phyloP scores from a whole-genome alignment of 1,140 invertebrate genomes.

The Portunus trituberculatus region DNA sequence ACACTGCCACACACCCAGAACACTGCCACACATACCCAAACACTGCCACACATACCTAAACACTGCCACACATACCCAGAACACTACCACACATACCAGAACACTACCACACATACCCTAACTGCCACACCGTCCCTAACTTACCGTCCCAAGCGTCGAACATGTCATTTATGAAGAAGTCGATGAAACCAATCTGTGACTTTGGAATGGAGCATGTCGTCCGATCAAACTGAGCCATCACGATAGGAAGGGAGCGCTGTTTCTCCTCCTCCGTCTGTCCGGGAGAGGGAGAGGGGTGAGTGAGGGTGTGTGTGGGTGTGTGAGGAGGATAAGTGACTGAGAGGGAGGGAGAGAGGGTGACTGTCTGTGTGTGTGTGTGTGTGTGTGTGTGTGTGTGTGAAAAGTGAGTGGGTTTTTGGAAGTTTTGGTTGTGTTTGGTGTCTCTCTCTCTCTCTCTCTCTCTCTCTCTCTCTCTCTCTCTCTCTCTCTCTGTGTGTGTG shows the following conservation, averaged over 20 bases:
- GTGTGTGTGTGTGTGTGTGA: too few relatives aligned
- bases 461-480: too few relatives aligned
- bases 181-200: constrained; percentile 97
- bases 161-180: constrained; percentile 98
- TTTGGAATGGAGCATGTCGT: constrained; percentile 96
- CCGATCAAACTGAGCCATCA: constrained; percentile 98
- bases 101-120: not conserved
- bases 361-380: too few relatives aligned
- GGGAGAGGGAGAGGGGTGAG: not conserved
- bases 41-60: too few relatives aligned
- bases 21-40: too few relatives aligned
- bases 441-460: too few relatives aligned
- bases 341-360: not conserved
- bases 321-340: not conserved
- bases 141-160: constrained; percentile 97
- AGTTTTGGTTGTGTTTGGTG: too few relatives aligned
- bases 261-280: constrained; percentile 96
- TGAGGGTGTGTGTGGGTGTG: not conserved
- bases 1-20: too few relatives aligned
- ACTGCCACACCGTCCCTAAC: constrained; percentile 76
- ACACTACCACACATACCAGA: not conserved
- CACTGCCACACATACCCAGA: not conserved
- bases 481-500: too few relatives aligned
- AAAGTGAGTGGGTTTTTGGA: too few relatives aligned
- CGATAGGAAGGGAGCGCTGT: constrained; percentile 89